These are phyloP conservation scores for Empis livida DNA, from an alignment of 2,888 invertebrate genomes.

Conservation along the genomic window DNA sequence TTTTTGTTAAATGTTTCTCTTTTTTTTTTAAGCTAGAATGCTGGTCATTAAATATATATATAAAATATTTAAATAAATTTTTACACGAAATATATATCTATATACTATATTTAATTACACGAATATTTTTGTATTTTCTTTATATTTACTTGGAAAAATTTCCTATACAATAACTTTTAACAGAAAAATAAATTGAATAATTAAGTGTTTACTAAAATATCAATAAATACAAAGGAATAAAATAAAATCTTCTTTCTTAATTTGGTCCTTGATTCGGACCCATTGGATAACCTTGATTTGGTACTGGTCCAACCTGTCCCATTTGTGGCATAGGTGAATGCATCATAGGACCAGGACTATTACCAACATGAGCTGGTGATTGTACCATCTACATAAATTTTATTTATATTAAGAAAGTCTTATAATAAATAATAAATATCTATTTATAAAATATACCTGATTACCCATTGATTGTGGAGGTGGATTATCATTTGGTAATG, in stretches of 20 bases:
- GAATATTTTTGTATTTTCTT: too few species aligned
- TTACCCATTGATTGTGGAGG: conserved; percentile 34
- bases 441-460: conserved; percentile 16
- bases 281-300: conserved; percentile 28
- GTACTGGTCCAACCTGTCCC: conserved; percentile 27
- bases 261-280: conserved; percentile 26
- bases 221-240: conserved; percentile 2
- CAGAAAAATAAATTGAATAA: too few species aligned
- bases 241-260: conserved; percentile 13
- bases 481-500: conserved; percentile 64
- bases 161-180: too few species aligned
- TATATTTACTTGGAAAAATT: too few species aligned
- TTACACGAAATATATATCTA: too few species aligned
- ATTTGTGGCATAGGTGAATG: conserved; percentile 41
- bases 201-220: too few species aligned
- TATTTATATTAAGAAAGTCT: too few species aligned
- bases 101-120: too few species aligned
- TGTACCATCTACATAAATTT: conserved; percentile 37
- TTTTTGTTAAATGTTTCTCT: too few species aligned
- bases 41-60: too few species aligned
- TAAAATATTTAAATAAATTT: too few species aligned
- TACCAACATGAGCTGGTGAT: conserved; percentile 35
- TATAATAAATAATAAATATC: neutral
- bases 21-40: too few species aligned
- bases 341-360: conserved; percentile 45